Evolutionary conservation across 2,888 invertebrate species (phyloP).

Genomic region (Aproaerema taeniolella): DNA sequence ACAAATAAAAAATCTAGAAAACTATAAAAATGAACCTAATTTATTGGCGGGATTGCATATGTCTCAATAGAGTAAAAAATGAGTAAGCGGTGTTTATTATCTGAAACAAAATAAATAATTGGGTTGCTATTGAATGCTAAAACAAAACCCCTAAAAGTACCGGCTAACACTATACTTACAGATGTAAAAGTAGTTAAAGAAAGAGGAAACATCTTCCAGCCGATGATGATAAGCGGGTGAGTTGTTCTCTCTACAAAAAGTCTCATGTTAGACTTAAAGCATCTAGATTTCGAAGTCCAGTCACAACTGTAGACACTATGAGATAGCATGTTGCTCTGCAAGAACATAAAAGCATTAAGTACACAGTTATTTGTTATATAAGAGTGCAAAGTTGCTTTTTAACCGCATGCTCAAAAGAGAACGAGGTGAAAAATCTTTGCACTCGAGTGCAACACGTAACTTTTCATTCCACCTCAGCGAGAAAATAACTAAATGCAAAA

Average conservation of each 20-base stretch:
- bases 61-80: slow-evolving; percentile 20
- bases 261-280: slow-evolving; percentile 47
- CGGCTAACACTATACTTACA: no score
- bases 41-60: slow-evolving; percentile 41
- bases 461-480: not conserved
- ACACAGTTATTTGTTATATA: no score
- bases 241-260: slow-evolving; percentile 48
- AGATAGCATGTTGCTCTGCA: slow-evolving; percentile 44
- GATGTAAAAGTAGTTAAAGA: slow-evolving; percentile 39
- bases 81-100: slow-evolving; percentile 9
- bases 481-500: not conserved
- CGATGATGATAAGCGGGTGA: slow-evolving; percentile 44
- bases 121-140: no score
- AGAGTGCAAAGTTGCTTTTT: no score
- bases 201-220: slow-evolving; percentile 52
- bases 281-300: slow-evolving; percentile 42
- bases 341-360: slow-evolving; percentile 11
- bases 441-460: no score
- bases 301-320: slow-evolving; percentile 47
- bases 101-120: slow-evolving; percentile 6
- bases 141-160: no score
- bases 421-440: no score
- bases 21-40: no score
- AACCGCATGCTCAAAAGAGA: no score
- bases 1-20: no score